phyloP scores from a whole-genome alignment of 2,797 vertebrate genomes.

The Florisuga fusca region DNA sequence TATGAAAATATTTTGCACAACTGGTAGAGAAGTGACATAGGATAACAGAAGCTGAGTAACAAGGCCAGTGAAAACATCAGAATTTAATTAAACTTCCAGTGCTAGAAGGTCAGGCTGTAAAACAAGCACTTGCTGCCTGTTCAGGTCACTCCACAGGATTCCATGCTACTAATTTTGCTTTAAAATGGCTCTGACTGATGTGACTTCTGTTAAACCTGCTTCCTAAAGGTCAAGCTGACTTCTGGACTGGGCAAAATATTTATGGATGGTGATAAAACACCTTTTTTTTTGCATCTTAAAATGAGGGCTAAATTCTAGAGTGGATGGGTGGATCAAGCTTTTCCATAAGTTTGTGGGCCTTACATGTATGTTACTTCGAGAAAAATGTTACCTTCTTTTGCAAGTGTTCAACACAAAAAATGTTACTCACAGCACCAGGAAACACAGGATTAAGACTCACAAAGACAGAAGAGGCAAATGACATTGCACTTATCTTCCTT shows the following conservation, averaged over 20 bases:
- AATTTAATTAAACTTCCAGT: neutral
- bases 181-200: neutral
- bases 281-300: neutral
- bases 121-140: neutral
- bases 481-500: neutral
- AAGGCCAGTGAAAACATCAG: neutral
- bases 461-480: neutral
- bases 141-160: neutral
- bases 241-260: neutral
- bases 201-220: neutral
- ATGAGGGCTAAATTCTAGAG: neutral
- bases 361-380: neutral
- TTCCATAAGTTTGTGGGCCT: neutral
- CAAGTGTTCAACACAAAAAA: neutral
- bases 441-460: neutral
- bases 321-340: neutral
- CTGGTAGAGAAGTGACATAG: neutral
- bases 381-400: neutral
- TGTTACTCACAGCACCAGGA: neutral
- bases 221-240: neutral
- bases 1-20: neutral
- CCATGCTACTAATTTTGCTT: constrained; percentile 6
- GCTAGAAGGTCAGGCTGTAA: neutral
- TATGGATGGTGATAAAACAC: neutral
- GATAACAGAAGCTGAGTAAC: neutral